Base-by-base conservation (phyloP, 2,888 invertebrate genomes). In the Dugesia japonica region DNA sequence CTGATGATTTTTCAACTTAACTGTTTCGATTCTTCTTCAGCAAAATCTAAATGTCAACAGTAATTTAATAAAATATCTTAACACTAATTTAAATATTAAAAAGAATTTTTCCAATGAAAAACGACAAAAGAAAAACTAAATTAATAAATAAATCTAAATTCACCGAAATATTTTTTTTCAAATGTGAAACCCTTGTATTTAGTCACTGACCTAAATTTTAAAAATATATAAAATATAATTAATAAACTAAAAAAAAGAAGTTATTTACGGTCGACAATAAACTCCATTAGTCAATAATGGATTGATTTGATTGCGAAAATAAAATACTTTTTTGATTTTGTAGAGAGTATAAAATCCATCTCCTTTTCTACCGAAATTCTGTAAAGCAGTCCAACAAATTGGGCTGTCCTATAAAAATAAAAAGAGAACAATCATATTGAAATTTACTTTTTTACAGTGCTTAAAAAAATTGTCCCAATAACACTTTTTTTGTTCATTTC, bases 381-480 rank as follows among this genome's bases (percentile, higher is more conserved):
- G 74, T 17, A 9, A 42, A 4, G 74, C 74, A 4, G 74, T 31
- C 74, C 74, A 73, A 31, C 74, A 73, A 4, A 73, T 73, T 9
- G 74, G 74, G 26, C 74, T 73, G n/a, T 73, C 74, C 74, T 73
- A 73, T 26, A 73, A 72, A 72, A 72, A 26, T 27, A 23, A 27
- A 17, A 72, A 72, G n/a, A 72, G n/a, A n/a, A n/a, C n/a, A n/a
- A n/a, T n/a, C n/a, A n/a, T n/a, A n/a, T n/a, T n/a, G n/a, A n/a
- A n/a, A n/a, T n/a, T n/a, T n/a, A n/a, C n/a, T n/a, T n/a, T n/a
- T n/a, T n/a, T n/a, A n/a, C n/a, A n/a, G n/a, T n/a, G n/a, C n/a
- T n/a, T n/a, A n/a, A n/a, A n/a, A n/a, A n/a, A n/a, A n/a, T n/a
- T n/a, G n/a, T n/a, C n/a, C n/a, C n/a, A n/a, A n/a, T n/a, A n/a